Evolutionary conservation across 2,888 invertebrate species (phyloP), one percentile per base, ranked within the genome.

Genomic region (Loripinus fragilis): DNA sequence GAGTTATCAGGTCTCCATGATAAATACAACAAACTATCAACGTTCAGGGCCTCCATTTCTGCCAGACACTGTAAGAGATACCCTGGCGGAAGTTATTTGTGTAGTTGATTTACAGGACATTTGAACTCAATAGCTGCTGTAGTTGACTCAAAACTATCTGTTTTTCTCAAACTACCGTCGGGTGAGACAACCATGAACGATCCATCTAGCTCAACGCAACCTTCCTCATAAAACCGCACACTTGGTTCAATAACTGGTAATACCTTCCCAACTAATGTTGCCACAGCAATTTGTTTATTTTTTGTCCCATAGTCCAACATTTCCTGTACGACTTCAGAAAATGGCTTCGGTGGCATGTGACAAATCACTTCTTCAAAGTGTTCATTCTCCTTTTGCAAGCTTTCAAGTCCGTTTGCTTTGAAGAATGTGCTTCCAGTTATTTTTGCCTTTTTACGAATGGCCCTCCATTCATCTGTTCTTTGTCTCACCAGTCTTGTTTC

Each of bases 131-230:
- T 65, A 33, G 71, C 83, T 10, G 17, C 20, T 10, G 72, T 42
- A 38, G 38, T 55, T 20, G 80, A 74, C 2, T 20, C 3, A 38
- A 15, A 2, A 20, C 23, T 42, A 2, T 8, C 64, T 41, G 15
- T 30, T 35, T 15, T 20, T 52, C 76, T 42, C 28, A 85, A 20
- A 38, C 71, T 74, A 0, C 80, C 85, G 75, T 82, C 85, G 23
- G 80, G 82, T 8, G 80, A 80, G 0, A 85, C 77, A 2, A 85
- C 67, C 74, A 85, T 64, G 28, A 77, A 78, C 5, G 10, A 10
- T 10, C 20, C 10, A 10, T 48, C 48, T 48, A 48, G 7, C 20
- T 7, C 3, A 48, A 48, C 48, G 17, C 48, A 48, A 3, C 80
- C 82, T 30, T 82, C 80, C 72, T 85, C 85, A 50, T 35, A 68